Percentiles rank a stretch among this genome's conserved stretches.
These are phyloP conservation scores for Xanthia icteritia DNA, from an alignment of 2,888 invertebrate genomes.

Conservation along the genomic window DNA sequence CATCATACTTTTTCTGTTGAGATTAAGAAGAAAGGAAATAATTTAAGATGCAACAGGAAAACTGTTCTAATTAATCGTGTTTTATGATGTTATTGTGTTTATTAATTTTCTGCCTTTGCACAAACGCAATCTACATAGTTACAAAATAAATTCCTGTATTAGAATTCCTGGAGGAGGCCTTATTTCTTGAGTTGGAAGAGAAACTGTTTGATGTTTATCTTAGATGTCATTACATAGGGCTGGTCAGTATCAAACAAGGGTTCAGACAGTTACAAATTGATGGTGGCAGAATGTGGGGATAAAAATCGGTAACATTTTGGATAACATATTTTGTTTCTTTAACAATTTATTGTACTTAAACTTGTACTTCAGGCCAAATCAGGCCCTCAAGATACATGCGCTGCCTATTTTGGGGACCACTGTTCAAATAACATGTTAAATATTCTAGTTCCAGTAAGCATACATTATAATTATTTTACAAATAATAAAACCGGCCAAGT, in stretches of 20 bases:
- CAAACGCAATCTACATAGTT: too few relatives aligned
- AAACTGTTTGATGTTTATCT: slow-evolving; percentile 31
- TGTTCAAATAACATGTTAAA: too few relatives aligned
- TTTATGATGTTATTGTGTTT: neutral
- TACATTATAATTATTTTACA: too few relatives aligned
- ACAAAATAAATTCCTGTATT: neutral
- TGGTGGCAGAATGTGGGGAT: neutral
- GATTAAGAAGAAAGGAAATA: too few relatives aligned
- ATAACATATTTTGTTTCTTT: neutral
- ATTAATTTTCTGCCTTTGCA: neutral
- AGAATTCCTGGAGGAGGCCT: neutral
- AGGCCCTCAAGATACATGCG: too few relatives aligned
- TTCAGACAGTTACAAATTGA: slow-evolving; percentile 46
- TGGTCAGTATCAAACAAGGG: slow-evolving; percentile 38
- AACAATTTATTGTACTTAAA: neutral
- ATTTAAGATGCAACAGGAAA: neutral
- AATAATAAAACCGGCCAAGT: too few relatives aligned
- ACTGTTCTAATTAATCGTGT: neutral
- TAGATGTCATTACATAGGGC: slow-evolving; percentile 25
- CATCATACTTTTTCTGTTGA: too few relatives aligned
- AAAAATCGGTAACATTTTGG: slow-evolving; percentile 26
- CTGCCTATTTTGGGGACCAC: too few relatives aligned
- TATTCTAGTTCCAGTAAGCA: too few relatives aligned
- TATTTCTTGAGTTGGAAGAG: slow-evolving; percentile 20
- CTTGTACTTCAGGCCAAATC: too few relatives aligned